phyloP scores from a whole-genome alignment of 2,797 vertebrate genomes.

The Capromys pilorides region DNA sequence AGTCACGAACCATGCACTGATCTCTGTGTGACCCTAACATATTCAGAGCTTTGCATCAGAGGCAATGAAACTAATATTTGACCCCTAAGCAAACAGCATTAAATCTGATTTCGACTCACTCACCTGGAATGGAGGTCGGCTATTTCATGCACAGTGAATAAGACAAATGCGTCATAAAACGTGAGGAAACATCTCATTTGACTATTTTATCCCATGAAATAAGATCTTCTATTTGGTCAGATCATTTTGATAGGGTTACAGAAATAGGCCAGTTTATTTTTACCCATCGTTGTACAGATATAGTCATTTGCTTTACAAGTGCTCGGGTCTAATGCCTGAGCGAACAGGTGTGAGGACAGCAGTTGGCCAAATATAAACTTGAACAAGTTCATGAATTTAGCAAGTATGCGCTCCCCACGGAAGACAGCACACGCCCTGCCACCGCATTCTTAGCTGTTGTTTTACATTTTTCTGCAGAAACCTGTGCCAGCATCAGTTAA shows the following conservation, averaged over 20 bases:
- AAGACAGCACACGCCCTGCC: constrained; percentile 55
- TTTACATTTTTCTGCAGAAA: constrained; percentile 37
- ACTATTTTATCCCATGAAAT: constrained; percentile 79
- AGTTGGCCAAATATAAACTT: constrained; percentile 82
- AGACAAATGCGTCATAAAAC: constrained; percentile 76
- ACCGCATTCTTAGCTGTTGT: constrained; percentile 38
- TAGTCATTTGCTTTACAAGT: constrained; percentile 80
- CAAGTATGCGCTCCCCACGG: neutral
- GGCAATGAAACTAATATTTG: neutral
- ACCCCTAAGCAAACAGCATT: constrained; percentile 34
- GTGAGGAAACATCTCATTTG: constrained; percentile 84
- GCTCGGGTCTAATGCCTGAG: constrained; percentile 83
- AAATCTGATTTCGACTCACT: constrained; percentile 53
- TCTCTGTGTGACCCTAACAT: constrained; percentile 9
- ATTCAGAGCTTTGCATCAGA: constrained; percentile 59
- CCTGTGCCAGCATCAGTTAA: constrained; percentile 9
- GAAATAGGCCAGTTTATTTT: constrained; percentile 84
- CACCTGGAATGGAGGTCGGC: constrained; percentile 73
- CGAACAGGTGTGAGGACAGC: constrained; percentile 84
- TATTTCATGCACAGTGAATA: constrained; percentile 82
- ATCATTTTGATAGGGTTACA: constrained; percentile 79
- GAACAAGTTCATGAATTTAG: constrained; percentile 78
- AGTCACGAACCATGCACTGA: neutral
- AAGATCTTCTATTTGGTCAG: constrained; percentile 78
- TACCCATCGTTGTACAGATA: constrained; percentile 77